A percentile compares a stretch with the other conserved stretches of the same genome.
Evolutionary conservation across 2,888 invertebrate species (phyloP).

Genomic region (Lomographa bimaculata): DNA sequence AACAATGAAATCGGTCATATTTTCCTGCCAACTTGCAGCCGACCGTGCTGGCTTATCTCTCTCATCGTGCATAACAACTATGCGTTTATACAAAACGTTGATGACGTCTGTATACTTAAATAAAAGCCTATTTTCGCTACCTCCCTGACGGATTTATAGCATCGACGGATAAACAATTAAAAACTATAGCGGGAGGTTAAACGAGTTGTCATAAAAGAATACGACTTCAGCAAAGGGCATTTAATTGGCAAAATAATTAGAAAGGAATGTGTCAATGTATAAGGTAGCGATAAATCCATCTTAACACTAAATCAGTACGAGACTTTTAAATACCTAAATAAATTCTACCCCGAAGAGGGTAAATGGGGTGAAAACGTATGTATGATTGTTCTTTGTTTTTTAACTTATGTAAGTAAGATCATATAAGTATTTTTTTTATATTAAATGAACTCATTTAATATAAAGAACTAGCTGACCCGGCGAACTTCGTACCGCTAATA

Average conservation of each 20-base stretch:
- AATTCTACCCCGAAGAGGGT: too few relatives aligned
- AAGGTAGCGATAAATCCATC: constrained; percentile 12
- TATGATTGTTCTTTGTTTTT: too few relatives aligned
- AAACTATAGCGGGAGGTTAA: constrained; percentile 31
- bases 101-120: constrained; percentile 69
- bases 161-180: constrained; percentile 30
- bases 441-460: too few relatives aligned
- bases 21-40: constrained; percentile 75
- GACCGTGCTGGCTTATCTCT: constrained; percentile 75
- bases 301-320: too few relatives aligned
- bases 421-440: too few relatives aligned
- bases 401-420: too few relatives aligned
- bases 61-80: constrained; percentile 75
- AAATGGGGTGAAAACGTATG: too few relatives aligned
- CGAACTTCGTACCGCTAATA: too few relatives aligned
- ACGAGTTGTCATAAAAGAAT: constrained; percentile 26
- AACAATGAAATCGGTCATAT: constrained; percentile 83
- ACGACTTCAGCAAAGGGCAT: constrained; percentile 23
- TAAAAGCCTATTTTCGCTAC: constrained; percentile 68
- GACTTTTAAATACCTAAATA: too few relatives aligned
- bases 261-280: too few relatives aligned
- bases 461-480: too few relatives aligned
- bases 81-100: constrained; percentile 69
- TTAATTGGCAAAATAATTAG: constrained; percentile 29
- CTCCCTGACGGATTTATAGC: constrained; percentile 60